Evolutionary conservation across 2,797 vertebrate species (phyloP).

Genomic region (Tenualosa thibaudeaui): DNA sequence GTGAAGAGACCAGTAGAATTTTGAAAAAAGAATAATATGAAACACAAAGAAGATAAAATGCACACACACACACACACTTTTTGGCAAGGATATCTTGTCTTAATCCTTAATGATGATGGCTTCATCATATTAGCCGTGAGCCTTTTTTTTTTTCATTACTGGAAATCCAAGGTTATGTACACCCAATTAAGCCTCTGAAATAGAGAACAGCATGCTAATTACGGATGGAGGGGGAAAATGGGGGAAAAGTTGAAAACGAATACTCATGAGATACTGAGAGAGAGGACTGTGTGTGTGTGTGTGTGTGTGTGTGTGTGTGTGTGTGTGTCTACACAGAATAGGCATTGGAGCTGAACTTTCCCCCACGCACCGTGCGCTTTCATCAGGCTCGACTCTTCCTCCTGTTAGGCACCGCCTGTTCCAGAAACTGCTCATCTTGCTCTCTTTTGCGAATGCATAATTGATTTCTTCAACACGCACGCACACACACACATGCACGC

Average conservation of each 20-base stretch:
- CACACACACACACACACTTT: not conserved
- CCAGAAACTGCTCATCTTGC: slow-evolving; percentile 59
- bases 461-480: slow-evolving; percentile 77
- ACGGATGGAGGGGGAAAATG: slow-evolving; percentile 64
- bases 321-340: not conserved
- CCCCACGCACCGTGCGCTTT: slow-evolving; percentile 66
- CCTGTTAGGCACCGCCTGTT: slow-evolving; percentile 75
- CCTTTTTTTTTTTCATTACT: slow-evolving; percentile 78
- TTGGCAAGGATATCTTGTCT: slow-evolving; percentile 62
- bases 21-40: not conserved
- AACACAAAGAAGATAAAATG: not conserved
- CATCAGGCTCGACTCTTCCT: slow-evolving; percentile 72
- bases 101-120: slow-evolving; percentile 80
- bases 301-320: not conserved
- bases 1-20: not conserved
- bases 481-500: too few relatives aligned
- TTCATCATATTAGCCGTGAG: slow-evolving; percentile 79
- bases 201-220: slow-evolving; percentile 86
- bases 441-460: slow-evolving; percentile 75
- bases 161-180: slow-evolving; percentile 87
- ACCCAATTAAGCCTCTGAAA: slow-evolving; percentile 84
- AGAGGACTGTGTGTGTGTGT: not conserved
- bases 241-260: slow-evolving; percentile 76
- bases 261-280: slow-evolving; percentile 77
- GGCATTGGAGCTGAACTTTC: slow-evolving; percentile 67